phyloP scores from a whole-genome alignment of 2,888 invertebrate genomes.

The Drosophila anomelani region DNA sequence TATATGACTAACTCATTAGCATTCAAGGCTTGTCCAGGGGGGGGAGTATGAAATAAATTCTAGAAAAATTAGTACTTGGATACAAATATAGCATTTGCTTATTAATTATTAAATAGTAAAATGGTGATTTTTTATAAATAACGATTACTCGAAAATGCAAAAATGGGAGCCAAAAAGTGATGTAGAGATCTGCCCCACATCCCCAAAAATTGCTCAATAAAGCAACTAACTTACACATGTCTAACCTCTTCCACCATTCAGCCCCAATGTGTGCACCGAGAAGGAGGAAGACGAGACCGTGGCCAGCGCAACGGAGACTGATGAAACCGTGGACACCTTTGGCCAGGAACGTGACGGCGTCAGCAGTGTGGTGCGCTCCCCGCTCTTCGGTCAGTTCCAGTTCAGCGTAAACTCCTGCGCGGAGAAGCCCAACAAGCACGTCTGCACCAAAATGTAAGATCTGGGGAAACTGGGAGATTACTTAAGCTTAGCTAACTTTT shows the following conservation, averaged over 20 bases:
- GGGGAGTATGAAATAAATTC: not conserved
- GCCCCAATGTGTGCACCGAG: slow-evolving; percentile 88
- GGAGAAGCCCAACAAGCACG: slow-evolving; percentile 84
- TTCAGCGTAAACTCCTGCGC: slow-evolving; percentile 84
- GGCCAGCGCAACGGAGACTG: slow-evolving; percentile 61
- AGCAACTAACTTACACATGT: not conserved
- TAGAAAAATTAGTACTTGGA: slow-evolving; percentile 3
- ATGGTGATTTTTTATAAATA: not conserved
- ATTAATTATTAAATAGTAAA: not conserved
- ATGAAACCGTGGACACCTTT: slow-evolving; percentile 68
- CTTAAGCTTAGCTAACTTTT: slow-evolving; percentile 16
- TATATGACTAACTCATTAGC: slow-evolving; percentile 48
- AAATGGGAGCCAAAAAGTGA: not conserved
- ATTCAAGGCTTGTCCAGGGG: not conserved
- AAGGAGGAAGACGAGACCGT: slow-evolving; percentile 85
- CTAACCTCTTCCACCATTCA: slow-evolving; percentile 57
- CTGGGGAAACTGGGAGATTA: slow-evolving; percentile 4
- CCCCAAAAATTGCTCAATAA: slow-evolving; percentile 1
- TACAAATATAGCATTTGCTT: slow-evolving; percentile 3
- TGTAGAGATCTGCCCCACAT: not conserved
- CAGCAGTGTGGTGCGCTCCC: slow-evolving; percentile 63
- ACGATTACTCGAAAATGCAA: too few relatives aligned
- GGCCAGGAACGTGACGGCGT: slow-evolving; percentile 67
- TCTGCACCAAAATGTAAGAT: slow-evolving; percentile 84
- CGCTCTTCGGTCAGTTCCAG: slow-evolving; percentile 81